Conservation (phyloP, 2,888 invertebrate genomes). For the Drosophila kambysellisi region DNA sequence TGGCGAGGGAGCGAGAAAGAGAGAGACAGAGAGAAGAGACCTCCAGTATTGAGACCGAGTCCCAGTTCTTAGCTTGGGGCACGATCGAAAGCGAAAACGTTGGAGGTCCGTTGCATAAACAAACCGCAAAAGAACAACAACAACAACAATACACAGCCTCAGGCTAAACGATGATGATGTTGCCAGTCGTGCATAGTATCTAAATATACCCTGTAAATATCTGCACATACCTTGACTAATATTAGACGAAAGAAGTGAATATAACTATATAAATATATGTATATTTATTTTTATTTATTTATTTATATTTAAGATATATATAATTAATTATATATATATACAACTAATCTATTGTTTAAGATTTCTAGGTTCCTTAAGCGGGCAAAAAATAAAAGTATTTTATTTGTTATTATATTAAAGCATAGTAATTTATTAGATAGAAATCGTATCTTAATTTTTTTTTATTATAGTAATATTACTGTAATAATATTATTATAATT, state of each 20-base stretch:
- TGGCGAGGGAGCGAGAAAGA: background rate
- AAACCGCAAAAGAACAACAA: constrained; percentile 34
- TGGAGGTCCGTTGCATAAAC: constrained; percentile 66
- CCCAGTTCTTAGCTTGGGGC: constrained; percentile 31
- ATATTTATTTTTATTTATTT: background rate
- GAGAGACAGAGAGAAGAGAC: constrained; percentile 2
- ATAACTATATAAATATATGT: background rate
- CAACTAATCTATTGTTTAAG: background rate
- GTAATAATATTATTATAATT: too few relatives aligned
- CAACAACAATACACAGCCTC: constrained; percentile 9
- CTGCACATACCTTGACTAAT: background rate
- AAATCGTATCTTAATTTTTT: background rate
- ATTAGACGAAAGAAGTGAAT: background rate
- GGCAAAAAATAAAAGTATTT: background rate
- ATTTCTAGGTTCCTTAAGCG: too few relatives aligned
- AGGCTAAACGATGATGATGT: constrained; percentile 9
- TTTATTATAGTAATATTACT: background rate
- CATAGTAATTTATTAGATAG: background rate
- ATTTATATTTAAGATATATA: background rate
- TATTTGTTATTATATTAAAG: background rate
- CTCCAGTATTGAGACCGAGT: constrained; percentile 27
- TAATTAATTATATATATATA: background rate
- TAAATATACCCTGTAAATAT: constrained; percentile 20
- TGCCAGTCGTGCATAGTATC: background rate
- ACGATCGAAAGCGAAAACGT: constrained; percentile 79